Evolutionary conservation across 2,113 vertebrate genomes (phyloP), one percentile per base, ranked within the genome.

Genomic region (Oncorhynchus clarkii): DNA sequence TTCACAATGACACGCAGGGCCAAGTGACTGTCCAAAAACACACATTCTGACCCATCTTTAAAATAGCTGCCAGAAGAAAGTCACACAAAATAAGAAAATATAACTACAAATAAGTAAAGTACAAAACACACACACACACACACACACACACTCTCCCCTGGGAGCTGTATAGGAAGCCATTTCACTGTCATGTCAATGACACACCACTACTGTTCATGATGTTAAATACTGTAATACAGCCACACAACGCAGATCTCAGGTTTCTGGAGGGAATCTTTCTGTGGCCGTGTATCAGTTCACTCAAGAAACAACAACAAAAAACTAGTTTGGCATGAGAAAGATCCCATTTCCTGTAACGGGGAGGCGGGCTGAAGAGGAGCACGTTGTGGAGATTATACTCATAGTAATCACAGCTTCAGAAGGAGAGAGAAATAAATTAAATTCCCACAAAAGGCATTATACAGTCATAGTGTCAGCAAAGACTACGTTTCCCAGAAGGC

Each of bases 401-500:
- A 24, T 1, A 62, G 20, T 0, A n/a, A 62, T 18, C 59, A 62
- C 18, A 62, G n/a, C 8, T 3, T 62, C 5, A 62, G 20, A 57
- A 57, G 54, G 16, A 20, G 8, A 16, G 8, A 18, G 5, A 54
- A 54, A 16, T 54, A 18, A 54, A 14, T 54, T 14, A 18, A 54
- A 54, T 54, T 18, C 51, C 51, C 51, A 54, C 51, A 18, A 54
- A 18, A 54, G 51, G 51, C 51, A 54, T 54, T 14, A 45, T 45
- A 45, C 39, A 16, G 51, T 18, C 39, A 31, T 5, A 45, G 18
- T 20, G 54, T 57, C 59, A 62, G n/a, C 59, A 62, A 24, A 62
- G 59, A 78, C 62, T 74, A 67, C 54, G 20, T 57, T 73, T 70
- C 79, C 72, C 67, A 24, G 79, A 79, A 77, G 70, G 73, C 67